Evolutionary conservation across 2,113 vertebrate genomes (phyloP), one percentile per base, ranked within the genome.

Genomic region (Spheniscus mendiculus): DNA sequence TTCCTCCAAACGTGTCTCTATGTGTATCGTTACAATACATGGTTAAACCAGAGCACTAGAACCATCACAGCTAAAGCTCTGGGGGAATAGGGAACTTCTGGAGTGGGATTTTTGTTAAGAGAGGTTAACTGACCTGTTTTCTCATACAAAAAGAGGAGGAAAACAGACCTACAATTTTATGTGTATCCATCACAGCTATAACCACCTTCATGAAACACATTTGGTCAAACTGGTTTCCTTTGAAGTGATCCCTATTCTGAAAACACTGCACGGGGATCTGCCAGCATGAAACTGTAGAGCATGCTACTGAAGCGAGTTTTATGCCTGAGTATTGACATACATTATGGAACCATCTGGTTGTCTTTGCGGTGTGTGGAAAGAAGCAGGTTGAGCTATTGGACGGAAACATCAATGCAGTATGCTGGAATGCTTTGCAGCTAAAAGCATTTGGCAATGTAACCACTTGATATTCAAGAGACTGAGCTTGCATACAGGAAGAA

Each of bases 271-370:
- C 30, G 29, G 87, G 55, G 55, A 89, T 55, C 66, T 0, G 5
- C 42, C 71, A 36, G 58, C 0, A 0, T 21, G 61, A 80, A 95
- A 66, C 62, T 58, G 44, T 1, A 23, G 42, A 92, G 77, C 0
- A 0, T 0, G 1, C 17, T 63, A 14, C 72, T 42, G 29, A 89
- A 81, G 34, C 22, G 45, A 73, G 45, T 42, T 94, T 94, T 73
- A 84, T 74, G 72, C 50, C 67, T 0, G 3, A 59, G 32, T 36
- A 66, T 2, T 55, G 77, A 77, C 0, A 4, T 50, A 53, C 45
- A 10, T 87, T 63, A 78, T 12, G n/a, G 89, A 94, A 85, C 83
- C 89, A 91, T 91, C 72, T 92, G 89, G 63, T 47, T 89, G 40
- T 36, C 82, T 55, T n/a, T 83, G 61, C 13, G 83, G 58, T 1